Conservation (phyloP, 2,888 invertebrate genomes). For the Pseudoips prasinana region DNA sequence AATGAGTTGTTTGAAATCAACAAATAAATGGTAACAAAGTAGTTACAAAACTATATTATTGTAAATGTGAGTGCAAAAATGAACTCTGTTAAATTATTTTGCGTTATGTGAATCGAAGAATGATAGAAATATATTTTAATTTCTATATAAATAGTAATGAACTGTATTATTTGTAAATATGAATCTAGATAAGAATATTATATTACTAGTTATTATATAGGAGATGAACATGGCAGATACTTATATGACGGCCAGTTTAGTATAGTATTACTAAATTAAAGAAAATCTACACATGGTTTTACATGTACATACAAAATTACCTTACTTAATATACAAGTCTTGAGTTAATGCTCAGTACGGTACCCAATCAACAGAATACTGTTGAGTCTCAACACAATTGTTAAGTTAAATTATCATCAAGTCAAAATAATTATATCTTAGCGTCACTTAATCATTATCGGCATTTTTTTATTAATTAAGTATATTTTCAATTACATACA, state of each 20-base stretch:
- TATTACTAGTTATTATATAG: constrained; percentile 81
- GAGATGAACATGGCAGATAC: constrained; percentile 84
- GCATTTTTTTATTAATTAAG: too few species aligned
- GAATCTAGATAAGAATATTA: constrained; percentile 83
- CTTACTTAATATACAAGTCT: constrained; percentile 47
- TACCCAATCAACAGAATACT: constrained; percentile 22
- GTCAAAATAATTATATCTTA: neutral
- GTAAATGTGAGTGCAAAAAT: constrained; percentile 82
- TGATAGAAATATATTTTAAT: constrained; percentile 82
- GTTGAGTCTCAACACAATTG: constrained; percentile 10
- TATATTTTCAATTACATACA: too few species aligned
- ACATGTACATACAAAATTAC: constrained; percentile 76
- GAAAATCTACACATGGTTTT: constrained; percentile 80
- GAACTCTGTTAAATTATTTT: constrained; percentile 83
- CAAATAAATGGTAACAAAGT: constrained; percentile 68
- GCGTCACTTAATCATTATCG: too few species aligned
- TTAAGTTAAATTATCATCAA: neutral
- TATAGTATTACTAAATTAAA: constrained; percentile 85
- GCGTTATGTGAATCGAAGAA: constrained; percentile 82
- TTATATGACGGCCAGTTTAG: constrained; percentile 88
- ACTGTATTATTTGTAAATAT: constrained; percentile 85
- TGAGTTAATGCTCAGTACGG: constrained; percentile 56
- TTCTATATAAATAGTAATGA: constrained; percentile 78
- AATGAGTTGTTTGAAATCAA: constrained; percentile 74
- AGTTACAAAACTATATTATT: constrained; percentile 73